Evolutionary conservation across 2,888 invertebrate species (phyloP).

Genomic region (Pterostichus madidus): DNA sequence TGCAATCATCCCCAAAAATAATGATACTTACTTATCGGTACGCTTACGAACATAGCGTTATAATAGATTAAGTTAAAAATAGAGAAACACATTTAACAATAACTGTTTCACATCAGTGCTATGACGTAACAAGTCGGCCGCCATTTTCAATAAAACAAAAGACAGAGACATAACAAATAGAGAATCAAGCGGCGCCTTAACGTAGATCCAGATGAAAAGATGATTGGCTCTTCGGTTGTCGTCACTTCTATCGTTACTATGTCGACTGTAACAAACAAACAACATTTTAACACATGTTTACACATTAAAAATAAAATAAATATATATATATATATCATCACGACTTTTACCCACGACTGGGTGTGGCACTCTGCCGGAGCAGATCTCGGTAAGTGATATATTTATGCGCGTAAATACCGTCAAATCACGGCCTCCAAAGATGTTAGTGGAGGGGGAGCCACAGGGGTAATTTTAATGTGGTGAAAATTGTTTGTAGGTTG

Average conservation of each 20-base stretch:
- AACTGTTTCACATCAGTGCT: constrained; percentile 53
- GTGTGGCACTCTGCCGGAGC: no score
- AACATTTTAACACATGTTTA: no score
- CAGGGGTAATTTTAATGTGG: no score
- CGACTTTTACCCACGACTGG: no score
- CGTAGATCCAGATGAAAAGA: not conserved
- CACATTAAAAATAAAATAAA: no score
- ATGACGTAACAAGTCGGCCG: constrained; percentile 32
- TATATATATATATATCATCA: no score
- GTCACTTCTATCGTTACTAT: constrained; percentile 69
- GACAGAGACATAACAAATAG: constrained; percentile 58
- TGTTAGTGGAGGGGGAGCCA: no score
- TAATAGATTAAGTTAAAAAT: constrained; percentile 45
- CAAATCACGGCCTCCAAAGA: no score
- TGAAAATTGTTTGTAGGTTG: no score
- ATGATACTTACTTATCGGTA: constrained; percentile 30
- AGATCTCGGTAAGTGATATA: no score
- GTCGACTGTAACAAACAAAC: constrained; percentile 69
- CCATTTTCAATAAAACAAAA: constrained; percentile 51
- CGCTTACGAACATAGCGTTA: constrained; percentile 38
- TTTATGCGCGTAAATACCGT: no score
- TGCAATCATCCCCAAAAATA: constrained; percentile 50
- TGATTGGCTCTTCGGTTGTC: constrained; percentile 60
- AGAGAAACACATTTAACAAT: constrained; percentile 58
- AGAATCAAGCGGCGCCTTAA: constrained; percentile 45